A percentile compares a stretch with the other conserved stretches of the same genome.
phyloP scores from a whole-genome alignment of 2,797 vertebrate genomes.

The Microctenopoma stevenorrisi region DNA sequence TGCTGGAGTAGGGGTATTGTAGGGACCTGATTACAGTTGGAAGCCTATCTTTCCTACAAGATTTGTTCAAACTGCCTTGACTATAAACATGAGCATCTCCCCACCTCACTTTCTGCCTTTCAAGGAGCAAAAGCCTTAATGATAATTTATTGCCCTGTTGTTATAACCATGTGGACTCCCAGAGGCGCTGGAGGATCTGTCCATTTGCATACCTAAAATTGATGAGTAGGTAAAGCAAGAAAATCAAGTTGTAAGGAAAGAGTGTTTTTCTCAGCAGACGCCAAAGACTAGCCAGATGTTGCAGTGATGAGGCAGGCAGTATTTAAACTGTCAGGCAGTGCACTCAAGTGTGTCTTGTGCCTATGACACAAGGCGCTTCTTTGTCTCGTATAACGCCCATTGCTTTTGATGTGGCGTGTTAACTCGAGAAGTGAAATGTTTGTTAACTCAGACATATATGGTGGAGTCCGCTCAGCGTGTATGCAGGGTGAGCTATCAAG shows the following conservation, averaged over 20 bases:
- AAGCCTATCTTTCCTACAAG: constrained; percentile 61
- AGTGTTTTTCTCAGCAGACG: constrained; percentile 26
- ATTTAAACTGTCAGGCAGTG: constrained; percentile 61
- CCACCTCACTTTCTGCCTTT: constrained; percentile 66
- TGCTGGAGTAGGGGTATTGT: constrained; percentile 1
- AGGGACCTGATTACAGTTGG: constrained; percentile 55
- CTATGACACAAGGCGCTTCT: constrained; percentile 63
- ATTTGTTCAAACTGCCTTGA: constrained; percentile 80
- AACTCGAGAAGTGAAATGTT: constrained; percentile 66
- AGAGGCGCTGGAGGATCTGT: constrained; percentile 51
- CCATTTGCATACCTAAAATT: constrained; percentile 76
- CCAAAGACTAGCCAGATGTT: constrained; percentile 70
- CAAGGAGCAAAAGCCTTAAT: constrained; percentile 71
- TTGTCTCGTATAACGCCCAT: constrained; percentile 54
- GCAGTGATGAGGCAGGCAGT: constrained; percentile 55
- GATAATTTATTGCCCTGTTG: constrained; percentile 78
- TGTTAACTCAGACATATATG: constrained; percentile 71
- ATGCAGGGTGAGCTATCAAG: constrained; percentile 69
- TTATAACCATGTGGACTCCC: constrained; percentile 56
- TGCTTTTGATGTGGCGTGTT: constrained; percentile 50
- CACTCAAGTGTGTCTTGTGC: constrained; percentile 45
- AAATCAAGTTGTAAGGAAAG: constrained; percentile 54
- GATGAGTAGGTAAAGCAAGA: constrained; percentile 67
- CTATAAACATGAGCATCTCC: constrained; percentile 71
- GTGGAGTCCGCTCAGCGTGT: constrained; percentile 56